Evolutionary conservation across 53 echinoderm and acorn worm species (phyloP).

Genomic region (Crossaster papposus): DNA sequence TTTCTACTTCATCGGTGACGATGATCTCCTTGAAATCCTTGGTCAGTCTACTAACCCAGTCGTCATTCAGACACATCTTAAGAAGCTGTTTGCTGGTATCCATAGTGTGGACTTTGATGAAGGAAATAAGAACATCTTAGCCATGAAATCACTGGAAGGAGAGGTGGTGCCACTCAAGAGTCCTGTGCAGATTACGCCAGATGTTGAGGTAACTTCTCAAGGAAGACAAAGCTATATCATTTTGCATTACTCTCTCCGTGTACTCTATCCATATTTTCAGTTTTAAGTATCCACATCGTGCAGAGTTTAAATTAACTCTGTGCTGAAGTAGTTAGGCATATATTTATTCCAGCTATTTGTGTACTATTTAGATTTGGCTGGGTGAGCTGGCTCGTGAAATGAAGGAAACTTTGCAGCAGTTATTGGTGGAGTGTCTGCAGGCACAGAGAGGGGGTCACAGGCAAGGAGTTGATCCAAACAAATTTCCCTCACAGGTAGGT

Average conservation of each 20-base stretch:
- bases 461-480: slow-evolving; percentile 82
- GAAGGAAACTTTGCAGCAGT: slow-evolving; percentile 81
- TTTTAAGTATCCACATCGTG: no score
- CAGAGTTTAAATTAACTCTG: no score
- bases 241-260: no score
- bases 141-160: slow-evolving; percentile 98
- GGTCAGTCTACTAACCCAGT: slow-evolving; percentile 96
- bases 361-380: slow-evolving; percentile 76
- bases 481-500: slow-evolving; percentile 98
- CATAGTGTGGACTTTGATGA: slow-evolving; percentile 98
- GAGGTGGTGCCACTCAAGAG: slow-evolving; percentile 91
- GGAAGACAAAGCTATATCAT: neutral
- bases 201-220: slow-evolving; percentile 78
- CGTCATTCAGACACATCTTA: slow-evolving; percentile 96
- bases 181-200: slow-evolving; percentile 84
- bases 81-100: slow-evolving; percentile 99
- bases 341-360: neutral
- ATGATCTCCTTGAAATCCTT: slow-evolving; percentile 96
- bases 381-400: slow-evolving; percentile 90
- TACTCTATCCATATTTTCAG: no score
- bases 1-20: slow-evolving; percentile 99
- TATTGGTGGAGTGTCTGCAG: slow-evolving; percentile 78
- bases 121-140: slow-evolving; percentile 87
- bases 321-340: no score
- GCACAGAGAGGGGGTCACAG: slow-evolving; percentile 68